Percentiles rank a stretch among this genome's conserved stretches.
Evolutionary conservation across 2,888 invertebrate genomes (phyloP).

Genomic region (Dryocosmus kuriphilus): DNA sequence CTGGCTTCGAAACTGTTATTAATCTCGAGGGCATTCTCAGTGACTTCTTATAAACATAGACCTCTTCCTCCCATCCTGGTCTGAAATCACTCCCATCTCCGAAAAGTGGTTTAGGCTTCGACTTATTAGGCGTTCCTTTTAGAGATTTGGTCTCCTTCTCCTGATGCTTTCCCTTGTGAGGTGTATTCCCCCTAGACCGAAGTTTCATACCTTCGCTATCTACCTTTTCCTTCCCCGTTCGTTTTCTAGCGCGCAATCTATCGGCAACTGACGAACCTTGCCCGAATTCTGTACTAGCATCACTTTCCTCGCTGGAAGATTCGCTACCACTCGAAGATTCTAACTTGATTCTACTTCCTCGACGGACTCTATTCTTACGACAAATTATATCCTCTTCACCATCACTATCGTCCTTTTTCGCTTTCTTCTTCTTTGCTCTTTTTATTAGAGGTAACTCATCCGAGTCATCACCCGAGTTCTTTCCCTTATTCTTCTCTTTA

Average conservation of each 20-base stretch:
- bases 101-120: conserved; percentile 81
- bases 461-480: conserved; percentile 67
- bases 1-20: conserved; percentile 88
- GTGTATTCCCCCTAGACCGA: conserved; percentile 70
- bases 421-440: conserved; percentile 65
- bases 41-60: conserved; percentile 89
- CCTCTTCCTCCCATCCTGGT: conserved; percentile 91
- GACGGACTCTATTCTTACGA: conserved; percentile 68
- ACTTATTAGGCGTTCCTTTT: conserved; percentile 62
- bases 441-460: conserved; percentile 71
- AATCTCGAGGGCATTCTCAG: conserved; percentile 89
- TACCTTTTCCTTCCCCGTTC: conserved; percentile 63
- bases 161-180: conserved; percentile 65
- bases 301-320: conserved; percentile 70
- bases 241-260: conserved; percentile 71
- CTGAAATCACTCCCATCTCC: conserved; percentile 86
- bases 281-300: conserved; percentile 64
- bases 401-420: conserved; percentile 65
- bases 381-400: conserved; percentile 68
- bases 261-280: conserved; percentile 71
- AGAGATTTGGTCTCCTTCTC: conserved; percentile 73
- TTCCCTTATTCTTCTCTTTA: conserved; percentile 53
- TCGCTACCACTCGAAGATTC: conserved; percentile 73
- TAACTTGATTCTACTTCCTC: conserved; percentile 72
- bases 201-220: conserved; percentile 70